Percentiles rank a stretch among this genome's conserved stretches.
Conservation (phyloP, 2,113 vertebrate species). For the Hystrix brachyura region DNA sequence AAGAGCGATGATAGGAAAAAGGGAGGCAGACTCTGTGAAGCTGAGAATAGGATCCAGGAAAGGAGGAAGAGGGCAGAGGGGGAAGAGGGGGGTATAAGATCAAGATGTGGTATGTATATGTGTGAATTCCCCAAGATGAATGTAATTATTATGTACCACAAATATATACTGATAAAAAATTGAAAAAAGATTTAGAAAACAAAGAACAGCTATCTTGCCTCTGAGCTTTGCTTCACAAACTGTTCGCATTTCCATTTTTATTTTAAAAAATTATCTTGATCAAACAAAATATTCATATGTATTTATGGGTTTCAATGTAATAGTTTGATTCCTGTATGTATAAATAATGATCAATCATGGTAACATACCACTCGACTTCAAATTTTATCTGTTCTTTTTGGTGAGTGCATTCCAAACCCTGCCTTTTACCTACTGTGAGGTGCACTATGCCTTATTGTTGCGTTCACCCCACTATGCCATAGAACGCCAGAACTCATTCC, state of each 20-base stretch:
- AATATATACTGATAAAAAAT: neutral
- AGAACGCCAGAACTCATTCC: neutral
- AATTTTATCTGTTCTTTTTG: neutral
- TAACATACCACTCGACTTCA: neutral
- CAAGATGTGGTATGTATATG: too few species aligned
- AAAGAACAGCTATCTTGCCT: neutral
- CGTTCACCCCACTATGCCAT: neutral
- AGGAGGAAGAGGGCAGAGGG: neutral
- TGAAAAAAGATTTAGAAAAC: neutral
- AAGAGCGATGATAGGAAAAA: neutral
- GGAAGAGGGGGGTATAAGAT: rapidly evolving
- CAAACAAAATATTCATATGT: neutral
- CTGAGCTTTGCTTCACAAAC: neutral
- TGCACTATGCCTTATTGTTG: rapidly evolving
- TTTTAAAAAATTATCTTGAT: neutral
- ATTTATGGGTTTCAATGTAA: neutral
- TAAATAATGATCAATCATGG: neutral
- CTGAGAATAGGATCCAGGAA: neutral
- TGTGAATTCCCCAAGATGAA: too few species aligned
- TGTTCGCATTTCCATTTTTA: neutral
- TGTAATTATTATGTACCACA: neutral
- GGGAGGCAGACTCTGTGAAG: neutral
- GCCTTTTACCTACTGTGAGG: neutral
- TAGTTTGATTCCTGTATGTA: neutral
- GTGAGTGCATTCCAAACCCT: neutral